These are phyloP conservation scores for Andrena marginata DNA, from an alignment of 2,888 invertebrate species.

Conservation along the genomic window DNA sequence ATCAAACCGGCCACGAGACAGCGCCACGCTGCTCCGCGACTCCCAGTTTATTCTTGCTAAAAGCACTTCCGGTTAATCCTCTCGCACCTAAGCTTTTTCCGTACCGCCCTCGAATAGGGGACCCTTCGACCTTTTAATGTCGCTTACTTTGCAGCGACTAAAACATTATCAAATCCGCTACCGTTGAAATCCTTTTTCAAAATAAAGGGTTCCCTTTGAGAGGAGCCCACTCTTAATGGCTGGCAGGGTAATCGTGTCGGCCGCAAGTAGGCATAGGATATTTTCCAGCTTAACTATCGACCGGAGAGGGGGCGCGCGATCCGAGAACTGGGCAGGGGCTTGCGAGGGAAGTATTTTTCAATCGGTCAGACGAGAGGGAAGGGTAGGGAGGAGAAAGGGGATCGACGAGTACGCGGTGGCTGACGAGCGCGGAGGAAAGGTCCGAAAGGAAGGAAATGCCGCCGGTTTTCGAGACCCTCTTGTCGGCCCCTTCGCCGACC, in stretches of 20 bases:
- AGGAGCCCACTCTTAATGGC: background rate
- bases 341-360: slow-evolving; percentile 23
- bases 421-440: slow-evolving; percentile 18
- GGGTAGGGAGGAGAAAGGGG: background rate
- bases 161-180: slow-evolving; percentile 20
- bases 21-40: background rate
- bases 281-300: slow-evolving; percentile 2
- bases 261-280: background rate
- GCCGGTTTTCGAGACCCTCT: slow-evolving; percentile 53
- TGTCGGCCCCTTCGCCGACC: slow-evolving; percentile 45
- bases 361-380: background rate
- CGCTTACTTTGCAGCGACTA: slow-evolving; percentile 30
- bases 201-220: background rate
- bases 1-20: slow-evolving; percentile 13
- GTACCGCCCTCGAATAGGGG: slow-evolving; percentile 1
- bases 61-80: slow-evolving; percentile 42
- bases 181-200: background rate
- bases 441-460: slow-evolving; percentile 47
- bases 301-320: background rate
- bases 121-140: slow-evolving; percentile 34
- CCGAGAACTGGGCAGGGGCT: background rate
- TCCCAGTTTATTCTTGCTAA: slow-evolving; percentile 38
- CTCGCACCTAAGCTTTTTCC: slow-evolving; percentile 18
- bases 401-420: background rate
- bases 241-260: background rate